These are phyloP conservation scores for Xiphorhynchus elegans DNA, from an alignment of 2,113 vertebrate species.

Conservation along the genomic window DNA sequence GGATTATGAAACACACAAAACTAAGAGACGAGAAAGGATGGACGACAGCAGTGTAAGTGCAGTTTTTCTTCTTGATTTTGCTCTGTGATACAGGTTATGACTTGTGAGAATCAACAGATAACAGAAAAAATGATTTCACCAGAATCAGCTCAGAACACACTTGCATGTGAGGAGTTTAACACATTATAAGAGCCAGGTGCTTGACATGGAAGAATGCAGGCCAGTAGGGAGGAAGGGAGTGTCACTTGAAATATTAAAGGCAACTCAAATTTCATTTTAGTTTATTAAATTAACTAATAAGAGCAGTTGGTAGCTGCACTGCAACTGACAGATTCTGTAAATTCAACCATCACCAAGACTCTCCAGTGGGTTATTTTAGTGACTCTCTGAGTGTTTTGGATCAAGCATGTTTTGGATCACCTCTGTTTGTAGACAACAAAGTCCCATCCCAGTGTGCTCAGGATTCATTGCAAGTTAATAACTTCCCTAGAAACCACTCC, in stretches of 20 bases:
- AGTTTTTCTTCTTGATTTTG: not conserved
- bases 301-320: not conserved
- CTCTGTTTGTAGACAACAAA: not conserved
- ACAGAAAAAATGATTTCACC: not conserved
- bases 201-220: not conserved
- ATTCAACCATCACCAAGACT: not conserved
- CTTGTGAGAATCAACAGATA: not conserved
- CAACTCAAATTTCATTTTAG: not conserved
- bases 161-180: not conserved
- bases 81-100: not conserved
- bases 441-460: not conserved
- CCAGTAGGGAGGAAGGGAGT: not conserved
- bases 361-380: not conserved
- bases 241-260: not conserved
- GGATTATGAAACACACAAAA: conserved; percentile 95
- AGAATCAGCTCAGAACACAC: not conserved
- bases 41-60: conserved; percentile 94
- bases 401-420: not conserved
- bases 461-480: not conserved
- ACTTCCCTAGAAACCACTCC: not conserved
- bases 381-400: not conserved
- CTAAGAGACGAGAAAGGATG: conserved; percentile 90
- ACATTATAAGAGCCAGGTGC: not conserved
- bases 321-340: not conserved
- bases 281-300: not conserved